A percentile compares a stretch with the other conserved stretches of the same genome.
These are phyloP conservation scores for Meloidogyne exigua DNA, from an alignment of 1,140 invertebrate species.

Conservation along the genomic window DNA sequence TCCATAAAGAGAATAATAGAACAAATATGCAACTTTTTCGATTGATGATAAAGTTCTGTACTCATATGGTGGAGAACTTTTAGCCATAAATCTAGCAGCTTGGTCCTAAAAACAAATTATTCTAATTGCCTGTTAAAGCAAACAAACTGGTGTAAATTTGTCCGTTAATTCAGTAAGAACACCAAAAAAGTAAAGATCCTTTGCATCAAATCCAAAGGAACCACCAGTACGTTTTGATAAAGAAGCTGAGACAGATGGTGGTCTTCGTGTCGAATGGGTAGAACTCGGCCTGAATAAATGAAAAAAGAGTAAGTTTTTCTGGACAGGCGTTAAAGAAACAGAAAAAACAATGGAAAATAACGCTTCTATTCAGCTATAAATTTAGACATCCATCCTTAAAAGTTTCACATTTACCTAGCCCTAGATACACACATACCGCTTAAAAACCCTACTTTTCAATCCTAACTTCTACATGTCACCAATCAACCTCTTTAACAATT, in stretches of 20 bases:
- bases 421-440: too few relatives aligned
- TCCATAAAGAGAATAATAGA: slow-evolving; percentile 45
- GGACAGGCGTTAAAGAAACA: too few relatives aligned
- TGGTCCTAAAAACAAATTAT: slow-evolving; percentile 16
- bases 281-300: not conserved
- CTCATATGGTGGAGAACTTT: slow-evolving; percentile 72
- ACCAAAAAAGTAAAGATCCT: slow-evolving; percentile 24
- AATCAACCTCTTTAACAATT: too few relatives aligned
- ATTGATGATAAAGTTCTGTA: slow-evolving; percentile 33
- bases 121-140: too few relatives aligned
- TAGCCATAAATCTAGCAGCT: slow-evolving; percentile 14
- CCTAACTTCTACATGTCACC: too few relatives aligned
- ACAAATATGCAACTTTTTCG: slow-evolving; percentile 47
- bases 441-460: too few relatives aligned
- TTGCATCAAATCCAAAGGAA: slow-evolving; percentile 17
- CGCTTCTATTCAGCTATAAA: too few relatives aligned
- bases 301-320: not conserved
- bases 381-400: too few relatives aligned
- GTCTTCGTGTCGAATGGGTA: slow-evolving; percentile 17
- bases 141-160: slow-evolving; percentile 24
- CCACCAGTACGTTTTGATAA: slow-evolving; percentile 6
- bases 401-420: too few relatives aligned
- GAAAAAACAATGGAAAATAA: too few relatives aligned
- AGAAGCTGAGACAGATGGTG: slow-evolving; percentile 6
- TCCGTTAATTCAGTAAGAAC: slow-evolving; percentile 21